Evolutionary conservation across 2,797 vertebrate species (phyloP).

Genomic region (Microctenopoma stevenorrisi): DNA sequence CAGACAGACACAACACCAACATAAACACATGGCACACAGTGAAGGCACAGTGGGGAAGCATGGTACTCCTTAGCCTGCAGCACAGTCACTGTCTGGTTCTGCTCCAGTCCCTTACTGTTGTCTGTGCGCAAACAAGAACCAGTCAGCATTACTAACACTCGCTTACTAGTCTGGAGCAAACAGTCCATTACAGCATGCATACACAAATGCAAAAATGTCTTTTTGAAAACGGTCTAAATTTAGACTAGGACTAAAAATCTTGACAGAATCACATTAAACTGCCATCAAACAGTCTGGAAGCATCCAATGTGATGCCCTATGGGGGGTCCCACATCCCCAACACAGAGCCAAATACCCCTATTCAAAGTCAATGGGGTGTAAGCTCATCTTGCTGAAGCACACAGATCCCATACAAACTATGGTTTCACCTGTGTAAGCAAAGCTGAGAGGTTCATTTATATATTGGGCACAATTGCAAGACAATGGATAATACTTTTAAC

Average conservation of each 20-base stretch:
- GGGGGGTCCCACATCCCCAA: conserved; percentile 72
- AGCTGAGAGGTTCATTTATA: conserved; percentile 76
- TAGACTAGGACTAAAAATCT: conserved; percentile 20
- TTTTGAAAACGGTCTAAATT: conserved; percentile 16
- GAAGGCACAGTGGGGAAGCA: conserved; percentile 71
- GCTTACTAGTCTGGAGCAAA: conserved; percentile 13
- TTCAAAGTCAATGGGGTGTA: conserved; percentile 83
- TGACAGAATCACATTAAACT: conserved; percentile 32
- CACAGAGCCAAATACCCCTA: conserved; percentile 81
- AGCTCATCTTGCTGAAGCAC: conserved; percentile 83
- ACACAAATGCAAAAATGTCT: conserved; percentile 3
- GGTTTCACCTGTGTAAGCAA: conserved; percentile 86
- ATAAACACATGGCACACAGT: conserved; percentile 82
- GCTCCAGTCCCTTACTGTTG: conserved; percentile 56
- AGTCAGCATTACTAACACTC: conserved; percentile 9
- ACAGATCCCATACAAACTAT: conserved; percentile 81
- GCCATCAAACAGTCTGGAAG: conserved; percentile 73
- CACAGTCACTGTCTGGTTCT: conserved; percentile 61
- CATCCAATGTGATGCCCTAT: conserved; percentile 65
- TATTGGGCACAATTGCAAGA: conserved; percentile 56
- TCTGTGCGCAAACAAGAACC: conserved; percentile 52
- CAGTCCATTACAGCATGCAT: not conserved
- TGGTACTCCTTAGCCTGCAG: conserved; percentile 70
- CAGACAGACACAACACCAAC: conserved; percentile 81
- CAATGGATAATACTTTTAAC: conserved; percentile 17